Evolutionary conservation across 2,113 vertebrate species (phyloP), one percentile per base, ranked within the genome.

Genomic region (Poecilia latipinna): DNA sequence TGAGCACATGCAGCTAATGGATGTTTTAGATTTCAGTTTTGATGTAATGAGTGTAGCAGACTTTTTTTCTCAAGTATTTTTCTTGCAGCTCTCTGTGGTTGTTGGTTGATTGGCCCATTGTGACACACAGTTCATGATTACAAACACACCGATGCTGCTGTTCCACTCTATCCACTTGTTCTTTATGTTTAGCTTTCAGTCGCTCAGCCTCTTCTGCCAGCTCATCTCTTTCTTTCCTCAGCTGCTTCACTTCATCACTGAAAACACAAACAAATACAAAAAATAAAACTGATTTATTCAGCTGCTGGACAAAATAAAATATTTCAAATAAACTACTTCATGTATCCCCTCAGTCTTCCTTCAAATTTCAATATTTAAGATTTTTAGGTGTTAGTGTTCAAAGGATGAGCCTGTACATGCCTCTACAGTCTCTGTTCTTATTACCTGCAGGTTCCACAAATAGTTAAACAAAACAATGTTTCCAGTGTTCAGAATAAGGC

Each of bases 201-300:
- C 54, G 87, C 28, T 95, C 91, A 12, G 93, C 88, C 66, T 94
- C 92, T 82, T 87, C 89, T 66, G 93, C 89, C 67, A 93, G 3
- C 64, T 94, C 81, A 8, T 94, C 83, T 78, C 92, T 95, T 35
- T 91, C 90, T 63, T 88, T 85, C n/a, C 86, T 92, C 62, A 95
- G 72, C 83, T 90, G 91, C 70, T 82, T 91, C n/a, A 96, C 33
- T 60, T 96, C 94, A 67, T 90, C 80, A 1, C 96, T 97, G 84
- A 60, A 72, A 79, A 74, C 39, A 74, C 31, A 83, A 39, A 80
- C 68, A 39, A 37, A 24, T 39, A n/a, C 3, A 68, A 22, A 12
- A 68, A 15, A 54, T 3, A n/a, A 35, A 54, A 4, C 19, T 19
- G 13, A 57, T 6, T 17, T 26, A 13, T 28, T 17, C 22, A 39